Base-by-base conservation (phyloP, 2,888 invertebrate genomes). In the Meta bourneti region DNA sequence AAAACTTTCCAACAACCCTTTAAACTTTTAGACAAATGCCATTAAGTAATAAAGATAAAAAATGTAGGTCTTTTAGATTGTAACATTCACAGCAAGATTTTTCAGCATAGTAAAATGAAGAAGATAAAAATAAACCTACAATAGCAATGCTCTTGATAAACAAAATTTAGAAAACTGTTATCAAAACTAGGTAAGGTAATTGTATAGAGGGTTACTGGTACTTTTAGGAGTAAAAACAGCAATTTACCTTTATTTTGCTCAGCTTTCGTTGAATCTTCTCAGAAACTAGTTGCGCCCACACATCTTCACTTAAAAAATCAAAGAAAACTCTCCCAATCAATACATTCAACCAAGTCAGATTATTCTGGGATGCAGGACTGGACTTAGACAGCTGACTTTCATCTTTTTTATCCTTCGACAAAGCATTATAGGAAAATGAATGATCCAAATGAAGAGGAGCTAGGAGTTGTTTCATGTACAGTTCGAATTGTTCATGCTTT, bases 211-310 rank as follows among this genome's bases (percentile, higher is more conserved):
- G 34, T 34, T 34, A 2, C 34, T 34, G 34, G 34, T 70, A 70
- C 7, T 34, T 74, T 74, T n/a, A 51, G 51, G 13, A 61, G 11
- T 61, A 84, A 69, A 19, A 86, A 80, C 19, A 77, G 0, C n/a
- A n/a, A 94, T 94, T 94, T 94, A 97, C 97, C 95, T 97, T 98
- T 93, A 98, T 97, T 91, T 97, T 97, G 91, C 97, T 96, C 2
- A 98, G 95, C 95, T 98, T 98, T 94, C 97, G 96, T 95, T 98
- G 98, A 94, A 98, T 97, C 94, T 97, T 96, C 84, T 97, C 96
- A 94, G 97, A 97, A 70, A 98, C 96, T 93, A 96, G 96, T 89
- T 96, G 95, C 70, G 96, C 96, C 95, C 97, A 97, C 91, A 95
- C 95, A 1, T 96, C 96, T 94, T 97, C 97, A 61, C 97, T 96